A percentile compares a stretch with the other conserved stretches of the same genome.
Evolutionary conservation across 2,113 vertebrate genomes (phyloP).

Genomic region (Nibea coibor): DNA sequence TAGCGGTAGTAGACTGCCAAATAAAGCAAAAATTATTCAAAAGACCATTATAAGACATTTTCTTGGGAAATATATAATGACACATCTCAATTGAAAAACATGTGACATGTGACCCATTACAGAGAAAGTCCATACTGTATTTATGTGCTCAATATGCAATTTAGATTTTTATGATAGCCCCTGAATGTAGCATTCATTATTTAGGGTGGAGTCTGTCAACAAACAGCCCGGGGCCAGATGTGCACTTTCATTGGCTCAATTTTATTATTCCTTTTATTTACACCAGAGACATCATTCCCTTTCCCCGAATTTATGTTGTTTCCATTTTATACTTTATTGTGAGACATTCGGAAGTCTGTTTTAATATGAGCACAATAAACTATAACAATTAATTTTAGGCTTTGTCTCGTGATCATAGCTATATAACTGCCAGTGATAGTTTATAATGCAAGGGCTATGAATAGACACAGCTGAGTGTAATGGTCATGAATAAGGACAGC

Average conservation of each 20-base stretch:
- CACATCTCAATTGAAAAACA: not conserved
- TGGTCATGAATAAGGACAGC: not conserved
- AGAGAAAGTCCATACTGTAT: not conserved
- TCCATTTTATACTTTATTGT: not conserved
- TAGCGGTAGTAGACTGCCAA: not conserved
- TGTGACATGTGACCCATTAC: not conserved
- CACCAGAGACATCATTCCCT: not conserved
- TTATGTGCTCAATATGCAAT: conserved; percentile 1
- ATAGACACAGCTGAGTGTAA: not conserved
- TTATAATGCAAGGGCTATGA: not conserved
- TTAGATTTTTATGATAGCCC: not conserved
- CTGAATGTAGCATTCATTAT: conserved; percentile 3
- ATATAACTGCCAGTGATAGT: not conserved
- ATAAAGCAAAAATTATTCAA: not conserved
- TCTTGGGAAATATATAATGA: not conserved
- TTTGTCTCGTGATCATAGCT: not conserved
- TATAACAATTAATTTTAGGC: not conserved
- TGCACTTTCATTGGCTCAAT: not conserved
- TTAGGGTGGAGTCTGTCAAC: not conserved
- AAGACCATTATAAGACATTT: not conserved
- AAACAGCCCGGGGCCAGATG: conserved; percentile 1
- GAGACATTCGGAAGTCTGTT: not conserved
- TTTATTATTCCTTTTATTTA: not conserved
- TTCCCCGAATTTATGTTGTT: not conserved
- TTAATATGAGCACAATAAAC: not conserved